Evolutionary conservation across 2,888 invertebrate genomes (phyloP), one percentile per base, ranked within the genome.

Genomic region (Lepetodrilus schrolli): DNA sequence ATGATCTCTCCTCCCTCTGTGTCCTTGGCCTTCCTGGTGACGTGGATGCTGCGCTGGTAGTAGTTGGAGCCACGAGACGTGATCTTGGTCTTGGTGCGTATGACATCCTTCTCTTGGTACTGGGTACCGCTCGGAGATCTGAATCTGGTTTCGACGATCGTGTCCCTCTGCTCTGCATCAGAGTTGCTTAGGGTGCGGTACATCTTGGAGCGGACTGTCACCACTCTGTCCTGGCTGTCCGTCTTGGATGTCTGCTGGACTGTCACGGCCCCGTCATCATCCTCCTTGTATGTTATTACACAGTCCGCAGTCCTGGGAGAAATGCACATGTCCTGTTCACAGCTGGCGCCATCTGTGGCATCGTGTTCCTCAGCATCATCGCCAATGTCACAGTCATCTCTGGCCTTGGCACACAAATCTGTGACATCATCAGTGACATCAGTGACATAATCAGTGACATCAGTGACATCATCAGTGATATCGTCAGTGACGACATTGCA

Each of bases 1-100:
- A 85, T 81, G 5, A 81, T 75, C 74, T 85, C 84, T n/a, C 75
- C 70, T 0, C 86, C 86, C 38, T 79, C 81, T 3, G 74, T 66
- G 58, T 84, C 81, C 34, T 65, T 71, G 48, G 77, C 79, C 17
- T 73, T 77, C 50, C 80, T 78, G 23, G 72, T 70, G 36, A 82
- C 81, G 30, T 81, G 79, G 26, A 82, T 76, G 72, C 82, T 84
- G 21, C 83, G 75, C 38, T 82, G 77, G 68, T 82, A 85, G 74
- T 87, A 87, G 65, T 85, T 81, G 1, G 86, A 86, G 4, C 87
- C 87, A 30, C 85, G 76, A 7, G 83, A 81, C 10, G 86, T 87
- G 34, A 86, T 58, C 74, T 83, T 84, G 43, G 81, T 79, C 26
- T 81, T 80, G 4, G 85, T 83, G 51, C 83, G 82, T 21, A 84